These are phyloP conservation scores for Corvus hawaiiensis DNA, from an alignment of 2,113 vertebrate species.

Conservation along the genomic window DNA sequence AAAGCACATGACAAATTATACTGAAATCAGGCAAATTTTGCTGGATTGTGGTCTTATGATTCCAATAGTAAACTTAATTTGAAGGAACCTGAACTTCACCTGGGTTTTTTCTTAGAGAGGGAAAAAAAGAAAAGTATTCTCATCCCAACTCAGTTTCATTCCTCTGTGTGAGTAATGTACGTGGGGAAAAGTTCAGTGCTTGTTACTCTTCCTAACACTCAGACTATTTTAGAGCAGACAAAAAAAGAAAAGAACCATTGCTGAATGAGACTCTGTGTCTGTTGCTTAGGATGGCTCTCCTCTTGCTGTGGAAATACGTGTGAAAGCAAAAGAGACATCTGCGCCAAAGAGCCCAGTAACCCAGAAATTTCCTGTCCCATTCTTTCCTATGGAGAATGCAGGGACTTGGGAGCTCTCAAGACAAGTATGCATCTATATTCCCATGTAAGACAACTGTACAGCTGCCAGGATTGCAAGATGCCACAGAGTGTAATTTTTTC, in stretches of 20 bases:
- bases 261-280: conserved; percentile 64
- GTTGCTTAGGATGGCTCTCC: conserved; percentile 38
- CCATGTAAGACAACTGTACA: background rate
- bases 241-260: conserved; percentile 39
- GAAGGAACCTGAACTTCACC: background rate
- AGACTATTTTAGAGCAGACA: conserved; percentile 52
- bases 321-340: conserved; percentile 63
- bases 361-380: conserved; percentile 61
- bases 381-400: conserved; percentile 22
- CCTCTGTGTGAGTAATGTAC: background rate
- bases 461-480: conserved; percentile 45
- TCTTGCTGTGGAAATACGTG: conserved; percentile 34
- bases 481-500: background rate
- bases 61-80: background rate
- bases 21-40: background rate
- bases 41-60: background rate
- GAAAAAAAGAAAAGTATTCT: background rate
- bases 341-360: conserved; percentile 23
- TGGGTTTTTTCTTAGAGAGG: background rate
- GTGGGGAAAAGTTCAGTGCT: conserved; percentile 31
- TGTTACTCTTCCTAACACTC: conserved; percentile 40
- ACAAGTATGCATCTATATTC: conserved; percentile 58
- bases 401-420: conserved; percentile 15
- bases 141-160: background rate
- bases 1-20: background rate